Base-by-base conservation (phyloP, 2,888 invertebrate species). In the Cyrtodaria siliqua region DNA sequence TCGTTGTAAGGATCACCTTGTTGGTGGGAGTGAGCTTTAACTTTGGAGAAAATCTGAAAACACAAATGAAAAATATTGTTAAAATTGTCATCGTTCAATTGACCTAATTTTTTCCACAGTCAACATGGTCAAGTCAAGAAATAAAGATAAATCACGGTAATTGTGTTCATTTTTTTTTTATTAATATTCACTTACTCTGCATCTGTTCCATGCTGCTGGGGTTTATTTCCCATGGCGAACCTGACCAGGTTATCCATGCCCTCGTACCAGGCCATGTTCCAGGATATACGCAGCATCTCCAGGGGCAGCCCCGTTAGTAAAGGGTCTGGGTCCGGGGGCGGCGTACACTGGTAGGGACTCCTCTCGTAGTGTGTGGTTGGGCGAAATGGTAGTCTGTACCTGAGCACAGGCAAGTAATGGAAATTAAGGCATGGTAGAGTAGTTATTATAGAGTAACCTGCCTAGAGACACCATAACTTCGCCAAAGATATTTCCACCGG, bases 181-280 rank as follows among this genome's bases (percentile, higher is more conserved):
- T n/a, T n/a, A n/a, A n/a, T n/a, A n/a, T n/a, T 44, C 20, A 44
- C 44, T 44, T 20, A 44, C 44, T 44, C 44, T 18, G 44, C 85
- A 55, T 79, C 72, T 18, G 56, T n/a, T 23, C 56, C 66, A 27
- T 81, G 72, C 33, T 49, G 38, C 29, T 72, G 62, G 18, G 61
- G 53, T 42, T 73, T 72, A n/a, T 69, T 71, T 14, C 76, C 71
- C 20, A 77, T 72, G 6, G 88, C 40, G 38, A 73, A 52, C 27
- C 84, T 82, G 12, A 90, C 79, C 12, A 91, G 79, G 18, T 74
- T 79, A 16, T 87, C 87, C 69, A 91, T 87, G 4, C 90, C 91
- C 49, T 84, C 86, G 62, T 91, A 85, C 92, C 92, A 92, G 2
- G 91, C 87, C 12, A 89, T 75, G 70, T 91, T 91, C 92, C 92